Conservation (phyloP, 2,797 vertebrate species). For the Serranus cabrilla region DNA sequence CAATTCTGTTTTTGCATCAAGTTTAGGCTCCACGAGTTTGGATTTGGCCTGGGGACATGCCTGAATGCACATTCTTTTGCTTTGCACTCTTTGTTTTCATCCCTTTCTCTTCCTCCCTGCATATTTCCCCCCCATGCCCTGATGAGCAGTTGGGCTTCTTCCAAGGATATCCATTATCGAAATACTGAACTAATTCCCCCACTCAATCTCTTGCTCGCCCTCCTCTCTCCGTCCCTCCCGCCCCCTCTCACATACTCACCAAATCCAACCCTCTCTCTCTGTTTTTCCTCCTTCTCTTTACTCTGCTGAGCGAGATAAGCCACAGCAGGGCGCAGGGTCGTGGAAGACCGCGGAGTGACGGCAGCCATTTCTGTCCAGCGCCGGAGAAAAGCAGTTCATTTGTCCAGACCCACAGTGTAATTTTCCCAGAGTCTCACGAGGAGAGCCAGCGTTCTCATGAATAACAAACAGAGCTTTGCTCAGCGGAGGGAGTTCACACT, state of each 20-base stretch:
- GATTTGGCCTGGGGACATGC: conserved; percentile 42
- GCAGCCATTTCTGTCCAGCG: conserved; percentile 46
- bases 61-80: conserved; percentile 60
- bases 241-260: conserved; percentile 22
- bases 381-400: conserved; percentile 47
- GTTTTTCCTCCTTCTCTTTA: conserved; percentile 12
- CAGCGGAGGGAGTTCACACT: conserved; percentile 46
- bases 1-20: conserved; percentile 11
- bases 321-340: conserved; percentile 45
- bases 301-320: conserved; percentile 68
- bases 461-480: conserved; percentile 72
- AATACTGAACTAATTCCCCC: conserved; percentile 69
- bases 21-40: conserved; percentile 12
- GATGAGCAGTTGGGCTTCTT: conserved; percentile 68
- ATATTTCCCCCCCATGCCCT: conserved; percentile 12
- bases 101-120: conserved; percentile 36
- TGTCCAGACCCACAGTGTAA: conserved; percentile 37
- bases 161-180: conserved; percentile 72
- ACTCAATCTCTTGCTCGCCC: conserved; percentile 44
- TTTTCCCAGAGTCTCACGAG: conserved; percentile 64
- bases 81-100: conserved; percentile 59
- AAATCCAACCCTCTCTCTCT: conserved; percentile 34
- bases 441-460: conserved; percentile 64
- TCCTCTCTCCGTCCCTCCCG: neutral
- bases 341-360: conserved; percentile 42